These are phyloP conservation scores for Pogoniulus pusillus DNA, from an alignment of 2,797 vertebrate genomes.

Conservation along the genomic window DNA sequence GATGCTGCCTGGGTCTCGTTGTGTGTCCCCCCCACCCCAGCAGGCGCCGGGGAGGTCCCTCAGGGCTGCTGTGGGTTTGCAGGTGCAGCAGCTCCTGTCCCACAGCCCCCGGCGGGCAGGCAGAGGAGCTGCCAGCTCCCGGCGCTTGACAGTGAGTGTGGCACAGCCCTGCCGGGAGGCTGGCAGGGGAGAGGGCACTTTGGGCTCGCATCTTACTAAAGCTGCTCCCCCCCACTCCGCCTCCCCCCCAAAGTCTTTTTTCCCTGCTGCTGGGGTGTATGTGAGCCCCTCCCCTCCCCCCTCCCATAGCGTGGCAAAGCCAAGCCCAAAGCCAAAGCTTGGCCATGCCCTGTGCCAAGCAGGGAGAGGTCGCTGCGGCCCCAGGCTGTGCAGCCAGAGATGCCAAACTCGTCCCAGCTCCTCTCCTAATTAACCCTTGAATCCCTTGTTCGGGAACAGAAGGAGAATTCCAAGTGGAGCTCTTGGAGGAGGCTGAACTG, in stretches of 20 bases:
- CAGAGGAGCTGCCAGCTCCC: conserved; percentile 87
- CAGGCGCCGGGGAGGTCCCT: accelerated
- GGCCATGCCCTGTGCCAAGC: background rate
- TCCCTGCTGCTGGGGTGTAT: accelerated
- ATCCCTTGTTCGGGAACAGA: background rate
- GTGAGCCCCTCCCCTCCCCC: no score
- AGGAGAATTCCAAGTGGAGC: background rate
- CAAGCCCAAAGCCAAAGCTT: background rate
- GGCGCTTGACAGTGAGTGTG: conserved; percentile 84
- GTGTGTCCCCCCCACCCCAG: no score
- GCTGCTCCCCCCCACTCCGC: background rate
- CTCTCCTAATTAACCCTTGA: background rate
- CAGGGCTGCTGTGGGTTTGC: background rate
- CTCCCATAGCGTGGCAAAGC: no score
- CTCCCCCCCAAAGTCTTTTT: background rate
- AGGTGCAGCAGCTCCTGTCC: conserved; percentile 1
- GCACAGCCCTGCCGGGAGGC: background rate
- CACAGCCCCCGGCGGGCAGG: conserved; percentile 83
- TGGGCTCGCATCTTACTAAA: background rate
- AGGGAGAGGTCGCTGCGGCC: conserved; percentile 18
- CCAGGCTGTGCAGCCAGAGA: background rate
- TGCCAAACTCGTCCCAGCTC: background rate
- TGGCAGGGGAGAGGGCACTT: background rate
- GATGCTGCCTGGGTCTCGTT: no score
- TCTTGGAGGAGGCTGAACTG: background rate